Evolutionary conservation across 92 coral and sea anemone genomes (phyloP).

Genomic region (Porites cylindrica): DNA sequence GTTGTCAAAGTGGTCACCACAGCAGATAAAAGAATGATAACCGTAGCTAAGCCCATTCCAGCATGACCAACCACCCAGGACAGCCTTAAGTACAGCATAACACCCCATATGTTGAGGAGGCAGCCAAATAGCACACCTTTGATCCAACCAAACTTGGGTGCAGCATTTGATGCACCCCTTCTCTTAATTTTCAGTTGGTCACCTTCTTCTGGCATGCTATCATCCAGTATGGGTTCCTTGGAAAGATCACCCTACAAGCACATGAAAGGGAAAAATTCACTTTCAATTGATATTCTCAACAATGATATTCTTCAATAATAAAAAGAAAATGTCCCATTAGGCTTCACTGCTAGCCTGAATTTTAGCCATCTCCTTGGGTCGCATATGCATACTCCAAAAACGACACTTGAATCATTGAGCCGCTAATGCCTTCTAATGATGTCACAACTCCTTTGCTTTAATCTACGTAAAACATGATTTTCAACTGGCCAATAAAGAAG

Average conservation of each 20-base stretch:
- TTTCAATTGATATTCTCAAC: too few species aligned
- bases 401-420: too few species aligned
- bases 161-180: slow-evolving; percentile 10
- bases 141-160: slow-evolving; percentile 98
- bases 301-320: too few species aligned
- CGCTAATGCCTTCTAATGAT: too few species aligned
- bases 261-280: not conserved
- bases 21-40: slow-evolving; percentile 82
- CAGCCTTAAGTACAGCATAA: slow-evolving; percentile 91
- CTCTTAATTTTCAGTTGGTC: not conserved
- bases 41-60: slow-evolving; percentile 89
- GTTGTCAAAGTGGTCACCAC: slow-evolving; percentile 91
- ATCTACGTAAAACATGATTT: too few species aligned
- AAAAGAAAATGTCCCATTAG: too few species aligned
- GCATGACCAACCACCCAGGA: slow-evolving; percentile 98
- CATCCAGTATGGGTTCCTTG: slow-evolving; percentile 10
- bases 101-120: slow-evolving; percentile 98
- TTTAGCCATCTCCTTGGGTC: too few species aligned
- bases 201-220: not conserved
- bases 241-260: slow-evolving; percentile 6
- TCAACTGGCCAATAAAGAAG: too few species aligned
- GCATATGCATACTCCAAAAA: too few species aligned
- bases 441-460: too few species aligned
- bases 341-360: too few species aligned
- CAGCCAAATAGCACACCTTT: slow-evolving; percentile 96